These are phyloP conservation scores for Lacerta bilineata DNA, from an alignment of 2,797 vertebrate genomes.

Conservation along the genomic window DNA sequence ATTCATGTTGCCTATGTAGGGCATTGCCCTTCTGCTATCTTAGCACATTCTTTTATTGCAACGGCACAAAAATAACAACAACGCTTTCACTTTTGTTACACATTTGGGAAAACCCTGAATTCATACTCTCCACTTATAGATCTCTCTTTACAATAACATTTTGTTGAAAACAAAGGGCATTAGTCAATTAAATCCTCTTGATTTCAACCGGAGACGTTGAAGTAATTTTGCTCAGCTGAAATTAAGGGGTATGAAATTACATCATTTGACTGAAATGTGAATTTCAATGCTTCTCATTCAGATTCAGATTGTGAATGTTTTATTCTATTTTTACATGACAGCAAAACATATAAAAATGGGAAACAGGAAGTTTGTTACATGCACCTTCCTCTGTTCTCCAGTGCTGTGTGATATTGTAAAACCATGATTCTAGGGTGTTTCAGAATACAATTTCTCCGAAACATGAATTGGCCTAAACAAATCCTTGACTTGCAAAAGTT, in stretches of 20 bases:
- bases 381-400: neutral
- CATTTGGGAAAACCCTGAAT: neutral
- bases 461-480: slow-evolving; percentile 5
- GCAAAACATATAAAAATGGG: neutral
- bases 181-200: neutral
- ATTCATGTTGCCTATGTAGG: neutral
- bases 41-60: neutral
- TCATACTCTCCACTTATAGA: neutral
- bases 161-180: neutral
- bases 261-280: neutral
- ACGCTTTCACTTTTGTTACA: neutral
- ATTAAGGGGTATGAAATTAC: neutral
- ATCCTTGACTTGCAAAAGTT: slow-evolving; percentile 16
- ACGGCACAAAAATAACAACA: neutral
- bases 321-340: neutral
- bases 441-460: neutral
- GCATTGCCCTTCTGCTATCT: neutral
- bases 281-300: neutral
- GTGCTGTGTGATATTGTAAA: neutral
- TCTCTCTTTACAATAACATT: neutral
- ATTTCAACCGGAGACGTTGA: neutral
- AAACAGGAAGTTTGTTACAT: neutral
- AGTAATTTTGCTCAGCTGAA: neutral
- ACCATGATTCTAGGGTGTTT: neutral
- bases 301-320: neutral